Evolutionary conservation across 2,888 invertebrate genomes (phyloP), one percentile per base, ranked within the genome.

Genomic region (Phaonia tiefii): DNA sequence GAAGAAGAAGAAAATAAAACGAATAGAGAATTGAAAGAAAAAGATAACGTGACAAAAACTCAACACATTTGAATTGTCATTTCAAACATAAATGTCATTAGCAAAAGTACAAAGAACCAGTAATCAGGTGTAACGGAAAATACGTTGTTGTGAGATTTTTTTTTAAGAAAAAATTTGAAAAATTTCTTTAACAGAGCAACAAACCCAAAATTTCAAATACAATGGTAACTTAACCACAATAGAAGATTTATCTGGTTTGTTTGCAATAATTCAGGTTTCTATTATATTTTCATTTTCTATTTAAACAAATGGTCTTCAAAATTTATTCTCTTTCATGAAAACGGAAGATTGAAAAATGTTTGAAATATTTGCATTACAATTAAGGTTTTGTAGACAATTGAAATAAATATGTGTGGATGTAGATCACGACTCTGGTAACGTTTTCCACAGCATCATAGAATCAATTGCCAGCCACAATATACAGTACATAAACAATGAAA

Each of bases 311-410:
- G n/a, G 7, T 39, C 11, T 54, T n/a, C 8, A 8, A 25, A 5
- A 65, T n/a, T 42, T 73, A 39, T 17, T 51, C 13, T n/a, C 15
- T 60, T 17, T 17, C 25, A 46, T 22, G 25, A 56, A 31, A 51
- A 13, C 5, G 10, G n/a, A n/a, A 44, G 7, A 51, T 15, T 22
- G 4, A 46, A 13, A 46, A 65, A 15, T 44, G 10, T 44, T 44
- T 42, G 42, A 70, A 80, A 80, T 76, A 80, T 80, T 80, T 80
- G 76, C 80, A 80, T 80, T 74, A 73, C 76, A 80, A 76, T 80
- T 80, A 80, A 65, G 76, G 11, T 65, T 76, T 76, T 63, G 49
- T 44, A 56, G 37, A 31, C 31, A 31, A 31, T 31, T 31, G 4
- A 31, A 31, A 8, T 8, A 3, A 31, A 31, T 31, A n/a, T n/a